These are phyloP conservation scores for Dynastes tityus DNA, from an alignment of 2,888 invertebrate genomes.

Conservation along the genomic window DNA sequence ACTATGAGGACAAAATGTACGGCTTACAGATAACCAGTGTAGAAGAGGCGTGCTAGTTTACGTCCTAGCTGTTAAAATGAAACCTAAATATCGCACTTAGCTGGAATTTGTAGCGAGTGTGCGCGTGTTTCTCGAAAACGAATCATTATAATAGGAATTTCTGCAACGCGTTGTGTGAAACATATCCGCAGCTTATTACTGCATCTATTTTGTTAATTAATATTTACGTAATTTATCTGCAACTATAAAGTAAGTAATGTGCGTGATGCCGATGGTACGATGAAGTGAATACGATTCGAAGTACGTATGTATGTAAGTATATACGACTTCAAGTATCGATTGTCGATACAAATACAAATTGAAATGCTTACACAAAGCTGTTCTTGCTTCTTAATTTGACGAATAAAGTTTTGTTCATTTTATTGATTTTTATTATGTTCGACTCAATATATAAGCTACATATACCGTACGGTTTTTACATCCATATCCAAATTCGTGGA, in stretches of 20 bases:
- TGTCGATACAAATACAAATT: not conserved
- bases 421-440: too few species aligned
- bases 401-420: too few species aligned
- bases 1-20: slow-evolving; percentile 25
- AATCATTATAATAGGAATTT: slow-evolving; percentile 29
- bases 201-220: slow-evolving; percentile 1
- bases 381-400: too few species aligned
- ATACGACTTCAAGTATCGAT: slow-evolving; percentile 22
- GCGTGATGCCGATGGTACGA: not conserved
- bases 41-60: slow-evolving; percentile 4
- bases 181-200: not conserved
- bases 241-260: not conserved
- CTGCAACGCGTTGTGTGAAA: not conserved
- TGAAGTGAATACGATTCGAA: not conserved
- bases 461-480: too few species aligned
- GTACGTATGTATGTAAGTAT: not conserved
- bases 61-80: not conserved
- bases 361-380: not conserved
- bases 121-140: slow-evolving; percentile 19
- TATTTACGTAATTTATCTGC: slow-evolving; percentile 12
- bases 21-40: not conserved
- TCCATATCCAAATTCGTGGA: too few species aligned
- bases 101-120: slow-evolving; percentile 30
- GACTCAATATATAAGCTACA: too few species aligned
- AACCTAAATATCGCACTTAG: slow-evolving; percentile 33